Conservation (phyloP, 2,797 vertebrate species). For the Syngnathus acus region DNA sequence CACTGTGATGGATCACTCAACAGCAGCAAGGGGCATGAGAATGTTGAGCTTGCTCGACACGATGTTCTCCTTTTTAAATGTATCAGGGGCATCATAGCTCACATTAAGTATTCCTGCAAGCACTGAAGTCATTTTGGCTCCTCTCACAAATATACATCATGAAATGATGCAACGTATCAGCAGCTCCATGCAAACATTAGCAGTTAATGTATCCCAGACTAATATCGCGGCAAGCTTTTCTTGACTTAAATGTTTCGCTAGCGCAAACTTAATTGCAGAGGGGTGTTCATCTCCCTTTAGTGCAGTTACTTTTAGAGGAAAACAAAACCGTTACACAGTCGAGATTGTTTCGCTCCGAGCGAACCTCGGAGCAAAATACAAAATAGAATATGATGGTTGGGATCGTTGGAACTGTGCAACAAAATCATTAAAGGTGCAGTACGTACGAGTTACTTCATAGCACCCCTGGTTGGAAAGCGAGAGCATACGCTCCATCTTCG, state of each 20-base stretch:
- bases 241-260: slow-evolving; percentile 2
- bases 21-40: slow-evolving; percentile 17
- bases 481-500: slow-evolving; percentile 3
- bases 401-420: neutral
- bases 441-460: neutral
- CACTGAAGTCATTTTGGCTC: neutral
- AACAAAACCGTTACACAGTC: neutral
- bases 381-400: neutral
- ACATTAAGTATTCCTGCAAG: neutral
- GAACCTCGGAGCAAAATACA: neutral
- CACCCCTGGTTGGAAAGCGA: neutral
- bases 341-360: neutral
- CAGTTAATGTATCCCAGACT: neutral
- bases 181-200: neutral
- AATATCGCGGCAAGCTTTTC: neutral
- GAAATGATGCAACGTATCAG: neutral
- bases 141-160: neutral
- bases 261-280: neutral
- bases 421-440: neutral
- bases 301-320: neutral
- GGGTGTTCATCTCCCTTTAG: slow-evolving; percentile 3
- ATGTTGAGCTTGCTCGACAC: neutral
- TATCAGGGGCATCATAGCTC: slow-evolving; percentile 5
- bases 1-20: slow-evolving; percentile 46
- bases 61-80: slow-evolving; percentile 17